Evolutionary conservation across 2,888 invertebrate species (phyloP).

Genomic region (Eupithecia pulchellata): DNA sequence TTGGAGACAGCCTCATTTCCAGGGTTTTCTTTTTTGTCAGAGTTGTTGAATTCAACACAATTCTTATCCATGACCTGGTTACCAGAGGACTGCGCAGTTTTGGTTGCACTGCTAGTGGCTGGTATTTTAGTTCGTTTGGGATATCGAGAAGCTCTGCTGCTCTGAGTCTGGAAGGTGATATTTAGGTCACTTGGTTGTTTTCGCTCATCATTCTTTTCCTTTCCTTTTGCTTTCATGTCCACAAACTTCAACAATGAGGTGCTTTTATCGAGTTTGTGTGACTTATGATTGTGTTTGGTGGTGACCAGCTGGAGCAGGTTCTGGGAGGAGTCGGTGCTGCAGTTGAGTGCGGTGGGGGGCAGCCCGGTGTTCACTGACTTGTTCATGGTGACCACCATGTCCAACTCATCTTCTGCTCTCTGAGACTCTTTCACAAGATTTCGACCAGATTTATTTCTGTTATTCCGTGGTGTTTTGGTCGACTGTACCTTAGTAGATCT

Average conservation of each 20-base stretch:
- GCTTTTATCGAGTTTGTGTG: conserved; percentile 58
- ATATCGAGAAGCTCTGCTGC: conserved; percentile 66
- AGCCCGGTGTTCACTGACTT: conserved; percentile 65
- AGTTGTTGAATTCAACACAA: conserved; percentile 57
- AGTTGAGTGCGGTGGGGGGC: conserved; percentile 56
- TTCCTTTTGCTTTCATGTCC: conserved; percentile 55
- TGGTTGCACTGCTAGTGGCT: conserved; percentile 30
- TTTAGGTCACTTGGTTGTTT: conserved; percentile 56
- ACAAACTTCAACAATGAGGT: conserved; percentile 73
- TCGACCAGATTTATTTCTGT: conserved; percentile 63
- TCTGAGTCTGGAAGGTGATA: conserved; percentile 65
- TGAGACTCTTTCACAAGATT: conserved; percentile 64
- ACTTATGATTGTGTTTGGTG: conserved; percentile 56
- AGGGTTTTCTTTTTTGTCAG: conserved; percentile 67
- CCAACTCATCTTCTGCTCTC: conserved; percentile 51
- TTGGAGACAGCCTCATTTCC: conserved; percentile 58
- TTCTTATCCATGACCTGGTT: conserved; percentile 45
- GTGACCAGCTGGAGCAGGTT: conserved; percentile 72
- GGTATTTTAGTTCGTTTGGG: conserved; percentile 63
- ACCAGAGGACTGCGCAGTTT: neutral
- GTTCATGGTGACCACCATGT: conserved; percentile 66
- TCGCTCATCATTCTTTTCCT: conserved; percentile 45
- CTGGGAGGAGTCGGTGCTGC: conserved; percentile 74
- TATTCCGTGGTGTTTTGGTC: conserved; percentile 64
- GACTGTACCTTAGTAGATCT: conserved; percentile 76